Base-by-base conservation (phyloP, 2,888 invertebrate genomes). In the Atherix ibis region DNA sequence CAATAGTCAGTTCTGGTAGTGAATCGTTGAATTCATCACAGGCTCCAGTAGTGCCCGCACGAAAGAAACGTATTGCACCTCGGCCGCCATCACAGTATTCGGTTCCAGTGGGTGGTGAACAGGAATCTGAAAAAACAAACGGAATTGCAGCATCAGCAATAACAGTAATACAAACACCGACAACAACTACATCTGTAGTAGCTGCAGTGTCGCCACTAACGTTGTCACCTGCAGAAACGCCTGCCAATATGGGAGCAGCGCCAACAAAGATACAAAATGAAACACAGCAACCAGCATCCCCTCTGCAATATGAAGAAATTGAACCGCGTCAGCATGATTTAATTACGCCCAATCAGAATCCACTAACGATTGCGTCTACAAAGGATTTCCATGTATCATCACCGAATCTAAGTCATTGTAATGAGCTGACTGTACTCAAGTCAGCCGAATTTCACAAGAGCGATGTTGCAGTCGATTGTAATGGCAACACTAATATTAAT, bases 51-150 rank as follows among this genome's bases (percentile, higher is more conserved):
- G 48, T 48, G 13, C 51, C 53, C 43, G 51, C 58, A 22, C 51
- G 63, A 26, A 63, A 63, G 40, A 62, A 59, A 45, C 53, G 59
- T 4, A 43, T 48, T 0, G 58, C 58, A 10, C 60, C 60, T 5
- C 45, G 58, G 8, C 60, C 60, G 3, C 62, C 61, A 33, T 59
- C 53, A 41, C 58, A 59, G 40, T 46, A 48, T 40, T 53, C 48
- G 13, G 55, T 57, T 28, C 53, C 56, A 18, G 22, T 37, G 5
- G n/a, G n/a, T n/a, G n/a, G n/a, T n/a, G n/a, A n/a, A n/a, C n/a
- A n/a, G n/a, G n/a, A n/a, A n/a, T n/a, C n/a, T n/a, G 32, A 28
- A 26, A 18, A 33, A 19, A 10, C 18, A 8, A 38, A 34, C 8
- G 26, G 34, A 24, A 31, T 19, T 27, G 35, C 32, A 17, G 8